A percentile compares a stretch with the other conserved stretches of the same genome.
phyloP scores from a whole-genome alignment of 2,797 vertebrate genomes.

The Catostomus latipinnis region DNA sequence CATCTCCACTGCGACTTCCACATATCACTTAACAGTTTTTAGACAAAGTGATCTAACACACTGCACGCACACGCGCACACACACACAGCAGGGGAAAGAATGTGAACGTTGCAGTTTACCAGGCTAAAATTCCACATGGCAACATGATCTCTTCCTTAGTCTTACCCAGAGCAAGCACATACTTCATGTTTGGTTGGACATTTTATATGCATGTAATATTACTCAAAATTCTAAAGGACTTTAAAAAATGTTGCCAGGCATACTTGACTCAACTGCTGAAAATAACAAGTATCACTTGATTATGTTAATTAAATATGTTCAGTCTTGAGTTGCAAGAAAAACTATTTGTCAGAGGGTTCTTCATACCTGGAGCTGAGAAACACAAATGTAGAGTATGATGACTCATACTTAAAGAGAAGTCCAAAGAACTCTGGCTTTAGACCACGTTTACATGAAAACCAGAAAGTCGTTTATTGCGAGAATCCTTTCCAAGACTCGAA shows the following conservation, averaged over 20 bases:
- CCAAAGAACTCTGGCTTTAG: not conserved
- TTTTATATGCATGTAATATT: not conserved
- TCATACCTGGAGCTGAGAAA: not conserved
- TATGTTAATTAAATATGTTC: not conserved
- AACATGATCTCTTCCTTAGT: not conserved
- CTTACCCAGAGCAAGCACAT: not conserved
- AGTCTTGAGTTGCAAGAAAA: not conserved
- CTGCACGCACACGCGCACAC: constrained; percentile 3
- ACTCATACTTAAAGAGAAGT: not conserved
- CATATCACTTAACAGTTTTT: constrained; percentile 44
- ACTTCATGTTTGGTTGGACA: not conserved
- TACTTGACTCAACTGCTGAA: not conserved
- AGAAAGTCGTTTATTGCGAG: too few species aligned
- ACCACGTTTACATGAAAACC: not conserved
- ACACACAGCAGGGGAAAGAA: not conserved
- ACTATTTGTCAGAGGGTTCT: not conserved
- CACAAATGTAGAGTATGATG: not conserved
- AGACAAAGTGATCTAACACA: constrained; percentile 18
- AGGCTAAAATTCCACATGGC: not conserved
- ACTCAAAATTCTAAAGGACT: not conserved
- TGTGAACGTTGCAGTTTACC: not conserved
- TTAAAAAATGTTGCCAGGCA: not conserved
- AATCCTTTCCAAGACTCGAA: too few species aligned
- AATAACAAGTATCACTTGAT: not conserved
- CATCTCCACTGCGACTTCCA: constrained; percentile 41